Base-by-base conservation (phyloP, 2,888 invertebrate genomes). In the Epirrhoe tristata region DNA sequence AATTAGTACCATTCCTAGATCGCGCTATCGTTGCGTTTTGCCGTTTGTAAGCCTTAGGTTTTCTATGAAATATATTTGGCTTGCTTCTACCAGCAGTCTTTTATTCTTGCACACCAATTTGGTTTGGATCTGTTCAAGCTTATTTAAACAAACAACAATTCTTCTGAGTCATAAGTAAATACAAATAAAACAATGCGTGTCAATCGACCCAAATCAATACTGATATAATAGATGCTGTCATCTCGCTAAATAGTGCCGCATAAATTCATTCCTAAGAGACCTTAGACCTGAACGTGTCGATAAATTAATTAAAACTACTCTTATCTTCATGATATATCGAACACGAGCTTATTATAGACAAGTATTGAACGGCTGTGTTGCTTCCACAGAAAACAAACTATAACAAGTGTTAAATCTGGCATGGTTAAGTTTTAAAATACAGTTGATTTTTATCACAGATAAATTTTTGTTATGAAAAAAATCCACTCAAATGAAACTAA, bases 231-330 rank as follows among this genome's bases (percentile, higher is more conserved):
- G 69, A 67, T 61, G 54, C 36, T 58, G 63, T 70, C 64, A 51
- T 39, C 46, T 52, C 12, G 60, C 56, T 75, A 77, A 70, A 66
- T 70, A 71, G 67, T 74, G 70, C 62, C 69, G 71, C 71, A 81
- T 79, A 77, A 79, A 77, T 78, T 75, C 68, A 71, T 75, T 71
- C 75, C 66, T 70, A 58, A 58, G 70, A n/a, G 75, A 77, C 78
- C 78, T 77, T 66, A 74, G 76, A 77, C 79, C 79, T 74, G 17
- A 62, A 48, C 68, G 64, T 64, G 68, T 80, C 82, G 74, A 86
- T 84, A 86, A 87, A 86, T 87, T 85, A 82, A 86, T 85, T 82
- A 84, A 76, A 67, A 75, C 73, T 64, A 68, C 63, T 74, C 71
- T 78, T 78, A 76, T 70, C 64, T 70, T 34, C 68, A 70, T 73